Evolutionary conservation across 2,113 vertebrate species (phyloP).

Genomic region (Calonectris borealis): DNA sequence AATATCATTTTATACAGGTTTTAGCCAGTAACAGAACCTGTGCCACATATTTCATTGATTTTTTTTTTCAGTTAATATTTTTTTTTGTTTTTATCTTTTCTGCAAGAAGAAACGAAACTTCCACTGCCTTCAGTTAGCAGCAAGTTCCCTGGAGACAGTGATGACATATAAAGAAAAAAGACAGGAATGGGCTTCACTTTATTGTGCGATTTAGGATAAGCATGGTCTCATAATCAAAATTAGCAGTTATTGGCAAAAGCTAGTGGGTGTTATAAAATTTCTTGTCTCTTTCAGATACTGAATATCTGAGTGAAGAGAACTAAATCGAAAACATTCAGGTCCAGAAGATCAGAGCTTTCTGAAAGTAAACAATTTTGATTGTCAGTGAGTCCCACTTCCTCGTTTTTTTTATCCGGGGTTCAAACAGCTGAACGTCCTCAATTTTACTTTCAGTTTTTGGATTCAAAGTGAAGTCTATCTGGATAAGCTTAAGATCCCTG

Average conservation of each 20-base stretch:
- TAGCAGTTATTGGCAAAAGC: neutral
- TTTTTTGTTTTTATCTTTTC: neutral
- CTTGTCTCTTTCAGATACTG: neutral
- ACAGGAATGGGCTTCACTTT: neutral
- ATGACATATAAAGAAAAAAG: neutral
- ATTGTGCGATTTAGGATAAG: neutral
- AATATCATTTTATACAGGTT: neutral
- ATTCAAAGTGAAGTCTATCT: neutral
- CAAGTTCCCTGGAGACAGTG: neutral
- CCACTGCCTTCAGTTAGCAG: neutral
- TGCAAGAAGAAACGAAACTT: neutral
- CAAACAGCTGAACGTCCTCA: neutral
- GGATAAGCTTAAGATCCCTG: neutral
- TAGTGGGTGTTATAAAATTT: neutral
- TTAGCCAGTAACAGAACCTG: neutral
- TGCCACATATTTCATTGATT: fast-evolving
- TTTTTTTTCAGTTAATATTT: neutral
- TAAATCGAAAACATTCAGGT: neutral
- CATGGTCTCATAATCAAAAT: neutral
- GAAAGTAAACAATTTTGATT: neutral
- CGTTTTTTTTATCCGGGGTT: neutral
- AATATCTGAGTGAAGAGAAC: neutral
- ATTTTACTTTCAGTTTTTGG: neutral
- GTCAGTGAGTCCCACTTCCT: neutral
- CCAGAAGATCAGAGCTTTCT: neutral